These are phyloP conservation scores for Boloria euphrosyne DNA, from an alignment of 2,888 invertebrate genomes.

Conservation along the genomic window DNA sequence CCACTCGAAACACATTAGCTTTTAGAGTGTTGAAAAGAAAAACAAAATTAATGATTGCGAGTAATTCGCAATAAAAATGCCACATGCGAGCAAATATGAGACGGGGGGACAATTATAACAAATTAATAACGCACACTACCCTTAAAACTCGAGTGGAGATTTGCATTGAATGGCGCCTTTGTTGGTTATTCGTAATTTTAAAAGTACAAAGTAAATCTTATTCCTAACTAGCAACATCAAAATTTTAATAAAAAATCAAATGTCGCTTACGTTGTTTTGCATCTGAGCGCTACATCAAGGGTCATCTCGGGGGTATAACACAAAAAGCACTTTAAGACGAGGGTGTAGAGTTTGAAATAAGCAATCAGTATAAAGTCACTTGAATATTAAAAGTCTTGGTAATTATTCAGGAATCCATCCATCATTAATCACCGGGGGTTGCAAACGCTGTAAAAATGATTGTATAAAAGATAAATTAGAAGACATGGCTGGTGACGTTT, in stretches of 20 bases:
- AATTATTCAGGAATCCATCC: constrained; percentile 83
- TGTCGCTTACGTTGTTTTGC: constrained; percentile 50
- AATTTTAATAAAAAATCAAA: constrained; percentile 32
- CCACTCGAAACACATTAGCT: constrained; percentile 68
- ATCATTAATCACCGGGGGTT: constrained; percentile 80
- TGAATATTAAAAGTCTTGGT: constrained; percentile 83
- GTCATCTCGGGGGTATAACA: constrained; percentile 61
- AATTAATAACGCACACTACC: constrained; percentile 81
- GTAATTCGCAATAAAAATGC: constrained; percentile 83
- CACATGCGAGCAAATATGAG: constrained; percentile 79
- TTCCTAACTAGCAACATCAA: constrained; percentile 11
- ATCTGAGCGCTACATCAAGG: constrained; percentile 57
- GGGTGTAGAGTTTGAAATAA: constrained; percentile 49
- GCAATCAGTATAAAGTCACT: constrained; percentile 63
- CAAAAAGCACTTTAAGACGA: constrained; percentile 53
- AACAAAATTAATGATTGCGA: constrained; percentile 81
- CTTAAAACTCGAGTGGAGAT: constrained; percentile 80
- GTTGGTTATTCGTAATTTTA: constrained; percentile 54
- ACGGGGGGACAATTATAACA: constrained; percentile 78
- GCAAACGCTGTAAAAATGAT: constrained; percentile 78
- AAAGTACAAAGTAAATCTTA: constrained; percentile 47
- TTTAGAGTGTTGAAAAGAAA: constrained; percentile 69
- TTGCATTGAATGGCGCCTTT: constrained; percentile 78
- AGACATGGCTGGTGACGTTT: constrained; percentile 72
- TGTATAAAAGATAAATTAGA: constrained; percentile 81